Evolutionary conservation across 1,140 invertebrate genomes (phyloP), one percentile per base, ranked within the genome.

Genomic region (Calosoma granatense): DNA sequence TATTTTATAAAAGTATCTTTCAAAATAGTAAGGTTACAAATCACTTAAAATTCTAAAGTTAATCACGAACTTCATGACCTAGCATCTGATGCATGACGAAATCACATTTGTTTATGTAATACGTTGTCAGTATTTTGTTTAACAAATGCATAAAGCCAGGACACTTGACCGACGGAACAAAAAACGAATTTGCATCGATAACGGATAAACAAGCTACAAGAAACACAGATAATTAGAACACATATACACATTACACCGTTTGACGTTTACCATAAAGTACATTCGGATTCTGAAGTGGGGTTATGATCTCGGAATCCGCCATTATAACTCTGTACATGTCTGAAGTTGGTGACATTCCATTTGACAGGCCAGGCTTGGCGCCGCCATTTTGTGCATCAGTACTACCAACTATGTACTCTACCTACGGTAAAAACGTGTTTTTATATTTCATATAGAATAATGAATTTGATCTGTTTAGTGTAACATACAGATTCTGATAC

Each of bases 21-120:
- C n/a, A n/a, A n/a, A n/a, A n/a, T n/a, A n/a, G n/a, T n/a, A n/a
- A n/a, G n/a, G n/a, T n/a, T n/a, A n/a, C n/a, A n/a, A n/a, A n/a
- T n/a, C n/a, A n/a, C n/a, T n/a, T n/a, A n/a, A n/a, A n/a, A n/a
- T n/a, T n/a, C n/a, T n/a, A n/a, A n/a, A n/a, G n/a, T n/a, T n/a
- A n/a, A n/a, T n/a, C n/a, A n/a, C n/a, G n/a, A n/a, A n/a, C n/a
- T 4, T 12, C 17, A 47, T 47, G 41, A 4, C 41, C 41, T 9
- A 47, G 41, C 41, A 47, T 47, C 17, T 47, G 41, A 4, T 47
- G 9, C 41, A 47, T 47, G 17, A 17, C 17, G 9, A 47, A 12
- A 47, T 47, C 41, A 47, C 41, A 47, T 47, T 47, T 47, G 15
- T 47, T 47, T 17, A 47, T 17, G 17, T 47, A 47, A 17, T 47